A percentile compares a stretch with the other conserved stretches of the same genome.
Conservation (phyloP, 2,888 invertebrate genomes). For the Sesia bembeciformis region DNA sequence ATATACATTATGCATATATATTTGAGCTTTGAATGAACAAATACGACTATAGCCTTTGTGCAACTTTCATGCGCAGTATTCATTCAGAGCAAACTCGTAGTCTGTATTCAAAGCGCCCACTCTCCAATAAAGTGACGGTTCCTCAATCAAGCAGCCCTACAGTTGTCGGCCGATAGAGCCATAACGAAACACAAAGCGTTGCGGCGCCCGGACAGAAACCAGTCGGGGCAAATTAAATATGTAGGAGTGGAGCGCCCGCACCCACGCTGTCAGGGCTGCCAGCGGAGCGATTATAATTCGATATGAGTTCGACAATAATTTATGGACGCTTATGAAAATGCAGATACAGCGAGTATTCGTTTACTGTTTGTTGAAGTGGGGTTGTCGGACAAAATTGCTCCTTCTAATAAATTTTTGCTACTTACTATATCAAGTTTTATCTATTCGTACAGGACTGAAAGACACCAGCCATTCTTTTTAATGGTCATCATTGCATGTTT, state of each 20-base stretch:
- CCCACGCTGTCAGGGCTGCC: constrained; percentile 49
- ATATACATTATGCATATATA: too few relatives aligned
- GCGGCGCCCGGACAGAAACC: constrained; percentile 61
- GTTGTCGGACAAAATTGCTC: too few relatives aligned
- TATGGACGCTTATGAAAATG: not conserved
- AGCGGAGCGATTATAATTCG: not conserved
- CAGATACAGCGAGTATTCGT: not conserved
- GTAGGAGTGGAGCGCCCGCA: constrained; percentile 64
- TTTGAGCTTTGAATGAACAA: too few relatives aligned
- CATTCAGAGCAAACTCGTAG: not conserved
- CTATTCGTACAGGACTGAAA: too few relatives aligned
- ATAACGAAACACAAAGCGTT: constrained; percentile 67
- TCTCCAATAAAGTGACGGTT: constrained; percentile 34
- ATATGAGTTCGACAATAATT: not conserved
- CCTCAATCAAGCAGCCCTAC: constrained; percentile 30
- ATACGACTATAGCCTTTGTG: not conserved
- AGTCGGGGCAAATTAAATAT: constrained; percentile 73
- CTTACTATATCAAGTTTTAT: too few relatives aligned
- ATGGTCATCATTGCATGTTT: too few relatives aligned
- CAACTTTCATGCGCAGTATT: not conserved
- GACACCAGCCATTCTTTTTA: too few relatives aligned
- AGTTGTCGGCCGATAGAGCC: constrained; percentile 54
- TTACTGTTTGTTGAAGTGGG: too few relatives aligned
- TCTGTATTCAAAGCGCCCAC: constrained; percentile 18
- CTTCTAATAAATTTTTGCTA: too few relatives aligned